Conservation (phyloP, 2,797 vertebrate species). For the Sebastes taczanowskii region DNA sequence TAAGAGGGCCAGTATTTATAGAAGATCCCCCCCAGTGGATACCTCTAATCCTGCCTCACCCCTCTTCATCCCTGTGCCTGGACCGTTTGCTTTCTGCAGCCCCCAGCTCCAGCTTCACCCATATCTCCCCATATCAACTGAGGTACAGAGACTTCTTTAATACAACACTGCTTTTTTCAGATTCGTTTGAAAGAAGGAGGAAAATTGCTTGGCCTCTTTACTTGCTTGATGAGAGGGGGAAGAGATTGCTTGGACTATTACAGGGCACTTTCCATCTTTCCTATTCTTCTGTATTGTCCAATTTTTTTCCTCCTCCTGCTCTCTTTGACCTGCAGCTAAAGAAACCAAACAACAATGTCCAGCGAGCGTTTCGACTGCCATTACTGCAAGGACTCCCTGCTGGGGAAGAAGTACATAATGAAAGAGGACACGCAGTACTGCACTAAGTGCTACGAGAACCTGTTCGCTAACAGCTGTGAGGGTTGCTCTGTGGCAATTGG, state of each 20-base stretch:
- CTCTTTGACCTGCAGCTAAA: slow-evolving; percentile 65
- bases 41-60: slow-evolving; percentile 79
- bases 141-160: slow-evolving; percentile 49
- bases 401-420: slow-evolving; percentile 91
- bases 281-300: slow-evolving; percentile 22
- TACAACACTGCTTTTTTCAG: slow-evolving; percentile 4
- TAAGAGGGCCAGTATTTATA: slow-evolving; percentile 87
- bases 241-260: slow-evolving; percentile 32
- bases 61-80: slow-evolving; percentile 60
- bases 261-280: slow-evolving; percentile 10
- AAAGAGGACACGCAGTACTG: slow-evolving; percentile 92
- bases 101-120: slow-evolving; percentile 48
- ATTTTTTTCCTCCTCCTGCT: slow-evolving; percentile 28
- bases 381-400: slow-evolving; percentile 91
- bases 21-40: slow-evolving; percentile 74
- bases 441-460: slow-evolving; percentile 90
- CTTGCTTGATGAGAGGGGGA: slow-evolving; percentile 10
- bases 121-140: slow-evolving; percentile 24
- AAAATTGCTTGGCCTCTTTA: slow-evolving; percentile 13
- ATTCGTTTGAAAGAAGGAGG: slow-evolving; percentile 9
- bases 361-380: slow-evolving; percentile 86
- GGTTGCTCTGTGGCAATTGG: slow-evolving; percentile 89
- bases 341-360: slow-evolving; percentile 81
- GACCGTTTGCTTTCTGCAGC: slow-evolving; percentile 41
- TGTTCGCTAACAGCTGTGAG: slow-evolving; percentile 92